These are phyloP conservation scores for Ypsolopha scabrella DNA, from an alignment of 2,888 invertebrate species.

Conservation along the genomic window DNA sequence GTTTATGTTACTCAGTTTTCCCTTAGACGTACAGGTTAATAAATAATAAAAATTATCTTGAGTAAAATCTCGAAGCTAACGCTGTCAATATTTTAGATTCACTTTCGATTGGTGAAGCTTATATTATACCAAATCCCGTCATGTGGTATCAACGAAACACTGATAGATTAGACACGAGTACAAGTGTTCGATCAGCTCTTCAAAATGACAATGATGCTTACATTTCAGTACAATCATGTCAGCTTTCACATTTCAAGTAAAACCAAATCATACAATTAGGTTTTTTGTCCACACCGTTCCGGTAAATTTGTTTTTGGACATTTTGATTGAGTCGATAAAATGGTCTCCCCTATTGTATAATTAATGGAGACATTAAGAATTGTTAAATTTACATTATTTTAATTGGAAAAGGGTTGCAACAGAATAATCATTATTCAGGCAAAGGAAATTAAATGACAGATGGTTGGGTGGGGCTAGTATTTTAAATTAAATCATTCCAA, in stretches of 20 bases:
- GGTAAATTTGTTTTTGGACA: background rate
- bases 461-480: constrained; percentile 2
- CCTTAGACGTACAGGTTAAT: no score
- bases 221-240: constrained; percentile 20
- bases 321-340: background rate
- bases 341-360: background rate
- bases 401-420: background rate
- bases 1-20: no score
- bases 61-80: no score
- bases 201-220: constrained; percentile 23
- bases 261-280: background rate
- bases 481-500: no score
- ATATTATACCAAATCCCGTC: no score
- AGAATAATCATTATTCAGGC: background rate
- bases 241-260: constrained; percentile 28
- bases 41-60: no score
- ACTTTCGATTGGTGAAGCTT: no score
- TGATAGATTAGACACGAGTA: no score
- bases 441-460: background rate
- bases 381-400: background rate
- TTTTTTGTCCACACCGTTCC: background rate
- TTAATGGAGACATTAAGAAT: background rate
- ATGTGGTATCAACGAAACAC: no score
- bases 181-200: constrained; percentile 16
- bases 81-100: no score